A percentile compares a stretch with the other conserved stretches of the same genome.
Conservation (phyloP, 2,888 invertebrate genomes). For the Priapulus caudatus region DNA sequence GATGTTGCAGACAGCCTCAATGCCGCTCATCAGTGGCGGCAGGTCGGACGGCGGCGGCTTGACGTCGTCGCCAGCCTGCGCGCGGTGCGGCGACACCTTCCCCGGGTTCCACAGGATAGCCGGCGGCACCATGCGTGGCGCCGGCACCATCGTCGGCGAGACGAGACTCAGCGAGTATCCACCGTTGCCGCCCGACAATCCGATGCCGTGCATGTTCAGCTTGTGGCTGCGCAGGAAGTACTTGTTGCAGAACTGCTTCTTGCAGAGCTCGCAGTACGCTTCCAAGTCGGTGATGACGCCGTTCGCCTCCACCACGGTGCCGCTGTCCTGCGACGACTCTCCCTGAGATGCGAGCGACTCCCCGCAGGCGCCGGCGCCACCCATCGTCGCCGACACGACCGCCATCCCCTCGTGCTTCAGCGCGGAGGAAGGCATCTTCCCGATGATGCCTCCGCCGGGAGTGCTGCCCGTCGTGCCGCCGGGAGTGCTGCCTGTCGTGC, state of each 20-base stretch:
- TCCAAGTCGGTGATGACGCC: conserved; percentile 20
- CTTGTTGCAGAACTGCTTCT: conserved; percentile 38
- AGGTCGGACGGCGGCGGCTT: conserved; percentile 11
- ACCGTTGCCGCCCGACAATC: not conserved
- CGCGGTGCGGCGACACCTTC: conserved; percentile 44
- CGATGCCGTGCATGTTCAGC: conserved; percentile 37
- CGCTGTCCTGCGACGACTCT: not conserved
- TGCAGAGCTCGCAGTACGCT: conserved; percentile 16
- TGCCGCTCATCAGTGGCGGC: conserved; percentile 8
- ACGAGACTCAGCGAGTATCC: conserved; percentile 32
- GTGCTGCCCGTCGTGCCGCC: conserved; percentile 33
- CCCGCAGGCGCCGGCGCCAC: not conserved
- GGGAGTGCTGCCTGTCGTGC: conserved; percentile 33
- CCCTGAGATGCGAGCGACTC: too few species aligned
- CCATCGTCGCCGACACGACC: not conserved
- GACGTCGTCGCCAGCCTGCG: conserved; percentile 29
- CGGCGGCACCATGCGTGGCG: conserved; percentile 12
- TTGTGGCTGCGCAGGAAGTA: conserved; percentile 39
- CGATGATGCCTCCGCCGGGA: not conserved
- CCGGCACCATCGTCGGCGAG: conserved; percentile 12
- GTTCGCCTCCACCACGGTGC: not conserved
- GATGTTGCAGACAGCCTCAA: conserved; percentile 82
- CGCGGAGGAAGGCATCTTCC: conserved; percentile 13
- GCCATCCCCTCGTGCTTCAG: not conserved
- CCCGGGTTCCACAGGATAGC: conserved; percentile 41